Evolutionary conservation across 2,797 vertebrate species (phyloP), one percentile per base, ranked within the genome.

Genomic region (Glossophaga mutica): DNA sequence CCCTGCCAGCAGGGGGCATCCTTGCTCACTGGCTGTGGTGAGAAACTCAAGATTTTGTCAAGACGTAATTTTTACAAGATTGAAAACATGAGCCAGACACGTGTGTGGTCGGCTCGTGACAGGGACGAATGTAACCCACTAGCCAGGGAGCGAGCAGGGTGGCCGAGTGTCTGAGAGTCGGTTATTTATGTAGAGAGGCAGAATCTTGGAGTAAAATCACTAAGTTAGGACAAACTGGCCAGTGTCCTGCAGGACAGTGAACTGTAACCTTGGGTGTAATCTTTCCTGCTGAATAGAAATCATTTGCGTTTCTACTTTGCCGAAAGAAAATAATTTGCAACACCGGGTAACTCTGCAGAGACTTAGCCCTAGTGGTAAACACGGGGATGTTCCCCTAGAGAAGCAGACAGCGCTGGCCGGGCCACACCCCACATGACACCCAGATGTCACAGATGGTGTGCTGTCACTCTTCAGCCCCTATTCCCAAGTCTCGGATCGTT

Each of bases 1-100:
- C 59, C 70, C 21, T 32, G 39, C 24, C 84, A 94, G 79, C 84
- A 90, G 92, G 62, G 79, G 92, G 90, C 77, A 12, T 3, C 44
- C 19, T 14, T 62, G 24, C 34, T 50, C 26, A 42, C n/a, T 48
- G 32, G 32, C 59, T 77, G 34, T 26, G 14, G 5, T 59, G 62
- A 70, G 74, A 55, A 78, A 55, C 9, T 21, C 14, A 50, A 39
- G 21, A 48, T 67, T 87, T 57, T 8, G 9, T 44, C 55, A 3
- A 91, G 74, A 55, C 16, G 10, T 26, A 55, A 24, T n/a, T 65
- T 77, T 78, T 8, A 37, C 74, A 92, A 74, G 39, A 81, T 85
- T 32, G 84, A 65, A 65, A 76, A 21, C 24, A 26, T 3, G 44
- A 39, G 26, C 81, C 37, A 10, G 19, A 4, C 8, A 50, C 79